Base-by-base conservation (phyloP, 2,888 invertebrate species). In the Chironomus riparius region DNA sequence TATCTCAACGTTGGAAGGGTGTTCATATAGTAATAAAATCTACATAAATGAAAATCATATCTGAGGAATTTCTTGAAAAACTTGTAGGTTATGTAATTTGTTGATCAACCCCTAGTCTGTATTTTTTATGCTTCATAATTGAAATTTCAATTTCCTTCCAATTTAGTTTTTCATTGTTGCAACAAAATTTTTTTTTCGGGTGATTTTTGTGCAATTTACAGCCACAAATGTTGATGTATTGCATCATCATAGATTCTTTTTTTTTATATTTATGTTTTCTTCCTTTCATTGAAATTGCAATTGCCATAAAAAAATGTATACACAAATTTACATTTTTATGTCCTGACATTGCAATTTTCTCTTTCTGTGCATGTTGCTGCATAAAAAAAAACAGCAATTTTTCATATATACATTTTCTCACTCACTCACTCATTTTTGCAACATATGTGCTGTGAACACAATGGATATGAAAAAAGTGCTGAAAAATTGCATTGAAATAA, bases 401-500 rank as follows among this genome's bases (percentile, higher is more conserved):
- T 22, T 21, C 50, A 70, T 70, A 70, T 18, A 22, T 28, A 5
- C 28, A 28, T 48, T 70, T 70, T 70, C 15, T 12, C 18, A 69
- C 69, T 21, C 38, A 38, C 15, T 12, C 18, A 69, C 69, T 21
- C 38, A 38, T 70, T 6, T 13, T 38, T 18, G 68, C 38, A 68
- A 38, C 28, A 68, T 47, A 47, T 47, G 47, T 47, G 21, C n/a
- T 18, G 22, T 22, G 18, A 21, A 65, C 7, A 22, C 22, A 18
- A 65, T 65, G 24, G 7, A 28, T 2, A 7, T 10, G 4, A 38
- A 38, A 38, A 10, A 10, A 65, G 47, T 70, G 47, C 21, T 47
- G 47, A 47, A 56, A 56, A n/a, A 56, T 50, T 50, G 38, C 70
- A 15, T 62, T 50, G 2, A 10, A 38, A 38, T 38, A 38, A 79